Evolutionary conservation across 2,888 invertebrate genomes (phyloP).

Genomic region (Uloborus plumipes): DNA sequence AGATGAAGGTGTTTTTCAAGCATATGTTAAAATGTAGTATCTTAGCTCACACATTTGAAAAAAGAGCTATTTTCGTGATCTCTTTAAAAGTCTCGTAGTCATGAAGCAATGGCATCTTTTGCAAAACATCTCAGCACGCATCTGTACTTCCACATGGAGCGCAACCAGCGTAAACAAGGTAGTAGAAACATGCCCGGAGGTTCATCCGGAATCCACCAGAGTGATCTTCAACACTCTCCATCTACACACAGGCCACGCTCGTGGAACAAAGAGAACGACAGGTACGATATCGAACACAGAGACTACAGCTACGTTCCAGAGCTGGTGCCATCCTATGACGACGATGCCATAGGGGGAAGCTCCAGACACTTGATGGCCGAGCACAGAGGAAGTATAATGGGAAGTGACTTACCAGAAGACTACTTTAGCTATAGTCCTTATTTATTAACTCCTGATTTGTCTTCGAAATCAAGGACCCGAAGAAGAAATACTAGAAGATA

Average conservation of each 20-base stretch:
- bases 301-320: conserved; percentile 27
- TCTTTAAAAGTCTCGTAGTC: conserved; percentile 12
- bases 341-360: conserved; percentile 5
- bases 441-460: conserved; percentile 55
- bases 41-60: background rate
- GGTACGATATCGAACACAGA: conserved; percentile 26
- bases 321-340: conserved; percentile 43
- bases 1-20: background rate
- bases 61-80: conserved; percentile 4
- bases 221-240: conserved; percentile 36
- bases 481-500: conserved; percentile 20
- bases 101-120: conserved; percentile 62
- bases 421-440: conserved; percentile 61
- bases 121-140: conserved; percentile 64
- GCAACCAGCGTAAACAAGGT: conserved; percentile 38
- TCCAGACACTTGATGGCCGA: conserved; percentile 29
- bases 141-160: conserved; percentile 63
- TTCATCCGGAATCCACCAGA: conserved; percentile 46
- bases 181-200: conserved; percentile 39
- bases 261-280: conserved; percentile 55
- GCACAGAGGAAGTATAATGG: conserved; percentile 54
- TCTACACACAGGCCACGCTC: conserved; percentile 25
- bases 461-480: conserved; percentile 37
- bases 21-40: background rate
- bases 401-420: conserved; percentile 58